Conservation (phyloP, 2,797 vertebrate species). For the Vipera ursinii region DNA sequence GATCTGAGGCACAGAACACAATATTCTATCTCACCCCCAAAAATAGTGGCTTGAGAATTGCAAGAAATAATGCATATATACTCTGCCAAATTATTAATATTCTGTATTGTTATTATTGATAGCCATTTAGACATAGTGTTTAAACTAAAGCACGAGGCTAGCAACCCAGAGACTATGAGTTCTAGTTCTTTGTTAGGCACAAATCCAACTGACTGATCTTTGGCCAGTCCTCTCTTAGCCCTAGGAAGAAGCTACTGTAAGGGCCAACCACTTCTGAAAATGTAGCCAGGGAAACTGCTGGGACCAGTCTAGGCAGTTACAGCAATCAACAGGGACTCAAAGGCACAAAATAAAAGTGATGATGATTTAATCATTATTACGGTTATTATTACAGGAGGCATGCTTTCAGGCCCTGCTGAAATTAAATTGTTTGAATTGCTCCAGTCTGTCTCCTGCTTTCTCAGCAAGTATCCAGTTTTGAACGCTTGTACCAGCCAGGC, state of each 20-base stretch:
- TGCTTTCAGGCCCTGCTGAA: slow-evolving; percentile 33
- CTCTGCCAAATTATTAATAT: neutral
- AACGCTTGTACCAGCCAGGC: slow-evolving; percentile 17
- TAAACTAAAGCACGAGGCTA: neutral
- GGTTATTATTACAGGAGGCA: slow-evolving; percentile 28
- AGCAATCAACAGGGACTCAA: neutral
- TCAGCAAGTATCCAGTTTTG: slow-evolving; percentile 46
- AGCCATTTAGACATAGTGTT: neutral
- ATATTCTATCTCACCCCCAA: neutral
- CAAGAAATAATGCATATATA: neutral
- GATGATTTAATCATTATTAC: neutral
- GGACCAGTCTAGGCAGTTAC: neutral
- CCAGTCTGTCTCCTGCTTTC: slow-evolving; percentile 42
- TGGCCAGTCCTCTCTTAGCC: neutral
- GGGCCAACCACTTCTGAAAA: neutral
- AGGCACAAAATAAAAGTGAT: neutral
- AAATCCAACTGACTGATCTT: neutral
- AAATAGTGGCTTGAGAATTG: neutral
- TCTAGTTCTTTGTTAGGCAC: neutral
- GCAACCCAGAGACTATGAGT: neutral
- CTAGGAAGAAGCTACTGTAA: neutral
- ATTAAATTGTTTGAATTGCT: slow-evolving; percentile 42
- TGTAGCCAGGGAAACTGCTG: neutral
- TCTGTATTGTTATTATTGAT: neutral
- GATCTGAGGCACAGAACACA: neutral